Percentiles rank a stretch among this genome's conserved stretches.
phyloP scores from a whole-genome alignment of 2,113 vertebrate species.

The Nyctereutes procyonoides region DNA sequence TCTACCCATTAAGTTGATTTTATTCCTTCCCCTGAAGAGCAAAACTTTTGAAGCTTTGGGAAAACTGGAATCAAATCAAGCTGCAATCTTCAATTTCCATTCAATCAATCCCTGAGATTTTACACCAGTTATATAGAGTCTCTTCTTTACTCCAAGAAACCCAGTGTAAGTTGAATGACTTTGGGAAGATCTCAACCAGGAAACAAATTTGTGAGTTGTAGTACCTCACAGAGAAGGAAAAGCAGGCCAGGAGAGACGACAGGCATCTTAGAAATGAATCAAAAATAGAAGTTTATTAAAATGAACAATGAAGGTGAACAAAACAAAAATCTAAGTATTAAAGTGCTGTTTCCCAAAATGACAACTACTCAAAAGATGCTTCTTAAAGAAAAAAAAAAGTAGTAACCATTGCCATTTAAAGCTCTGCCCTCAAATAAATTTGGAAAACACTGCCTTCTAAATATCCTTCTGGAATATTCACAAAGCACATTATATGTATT shows the following conservation, averaged over 20 bases:
- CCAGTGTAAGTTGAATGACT: background rate
- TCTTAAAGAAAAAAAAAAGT: background rate
- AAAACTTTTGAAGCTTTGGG: background rate
- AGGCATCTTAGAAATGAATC: background rate
- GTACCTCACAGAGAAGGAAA: background rate
- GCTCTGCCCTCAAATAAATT: slow-evolving; percentile 24
- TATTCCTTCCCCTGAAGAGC: background rate
- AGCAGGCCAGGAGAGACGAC: background rate
- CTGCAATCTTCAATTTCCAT: background rate
- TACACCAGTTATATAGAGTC: background rate
- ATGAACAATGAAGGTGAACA: background rate
- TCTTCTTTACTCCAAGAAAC: background rate
- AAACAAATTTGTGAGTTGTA: background rate
- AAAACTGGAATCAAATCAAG: background rate
- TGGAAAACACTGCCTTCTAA: background rate
- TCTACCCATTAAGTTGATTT: background rate
- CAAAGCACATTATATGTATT: background rate
- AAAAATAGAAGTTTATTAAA: background rate
- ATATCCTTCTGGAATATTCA: slow-evolving; percentile 25
- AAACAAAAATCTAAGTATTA: slow-evolving; percentile 14
- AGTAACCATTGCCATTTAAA: background rate
- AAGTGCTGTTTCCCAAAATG: background rate
- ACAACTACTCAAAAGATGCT: background rate
- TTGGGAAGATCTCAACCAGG: background rate
- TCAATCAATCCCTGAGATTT: slow-evolving; percentile 1